phyloP scores from a whole-genome alignment of 2,113 vertebrate species.

The Micronycteris hirsuta region DNA sequence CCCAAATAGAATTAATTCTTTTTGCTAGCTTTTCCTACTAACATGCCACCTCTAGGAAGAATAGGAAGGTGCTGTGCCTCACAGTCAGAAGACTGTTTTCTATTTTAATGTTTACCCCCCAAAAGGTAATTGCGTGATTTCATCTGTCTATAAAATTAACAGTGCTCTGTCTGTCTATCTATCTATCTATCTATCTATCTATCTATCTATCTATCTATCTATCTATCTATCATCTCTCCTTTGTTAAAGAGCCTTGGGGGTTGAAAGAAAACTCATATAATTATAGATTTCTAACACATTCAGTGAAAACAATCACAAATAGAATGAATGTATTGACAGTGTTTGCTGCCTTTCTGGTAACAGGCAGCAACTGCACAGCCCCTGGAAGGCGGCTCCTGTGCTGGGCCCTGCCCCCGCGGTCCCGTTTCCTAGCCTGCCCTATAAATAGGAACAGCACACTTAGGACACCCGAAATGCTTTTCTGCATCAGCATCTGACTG shows the following conservation, averaged over 20 bases:
- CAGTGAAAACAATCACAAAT: not conserved
- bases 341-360: not conserved
- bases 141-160: not conserved
- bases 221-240: not conserved
- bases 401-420: not conserved
- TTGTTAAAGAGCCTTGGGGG: not conserved
- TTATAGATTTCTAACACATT: not conserved
- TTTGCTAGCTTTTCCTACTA: not conserved
- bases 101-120: not conserved
- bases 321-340: not conserved
- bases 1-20: constrained; percentile 18
- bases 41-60: not conserved
- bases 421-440: not conserved
- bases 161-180: not conserved
- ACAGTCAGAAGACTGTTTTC: not conserved
- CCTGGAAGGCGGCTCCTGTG: not conserved
- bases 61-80: not conserved
- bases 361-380: not conserved
- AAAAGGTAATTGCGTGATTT: constrained; percentile 16
- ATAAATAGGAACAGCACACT: not conserved
- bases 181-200: not conserved
- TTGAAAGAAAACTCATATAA: not conserved
- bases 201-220: not conserved
- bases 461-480: not conserved
- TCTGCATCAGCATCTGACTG: not conserved